Base-by-base conservation (phyloP, 2,113 vertebrate genomes). In the Lepisosteus oculatus region DNA sequence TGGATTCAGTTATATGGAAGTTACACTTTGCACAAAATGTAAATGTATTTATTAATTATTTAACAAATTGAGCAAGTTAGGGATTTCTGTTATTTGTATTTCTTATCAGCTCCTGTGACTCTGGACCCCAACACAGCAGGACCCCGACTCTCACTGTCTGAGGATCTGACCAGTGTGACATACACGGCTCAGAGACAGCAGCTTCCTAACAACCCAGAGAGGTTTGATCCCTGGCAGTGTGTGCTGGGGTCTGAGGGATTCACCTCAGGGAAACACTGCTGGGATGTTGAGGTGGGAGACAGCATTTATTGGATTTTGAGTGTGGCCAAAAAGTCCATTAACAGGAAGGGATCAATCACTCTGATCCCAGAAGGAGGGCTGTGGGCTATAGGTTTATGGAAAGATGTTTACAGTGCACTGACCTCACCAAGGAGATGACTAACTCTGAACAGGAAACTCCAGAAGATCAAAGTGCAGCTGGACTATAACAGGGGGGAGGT, bases 251-350 rank as follows among this genome's bases (percentile, higher is more conserved):
- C 74, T 69, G 66, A 66, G 0, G 67, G 77, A 0, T 76, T 90
- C 3, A 59, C 78, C 12, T 81, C 86, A 63, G 89, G 88, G 62
- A 85, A 72, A 29, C 87, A 89, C 80, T 73, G 72, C 69, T 92
- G 91, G 91, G 80, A 84, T 1, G 87, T 92, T 61, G 86, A 90
- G 72, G 84, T 87, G 44, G 86, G 82, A 72, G 81, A 73, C 51
- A 92, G 86, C 70, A 70, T 80, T n/a, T 89, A 91, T 79, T 92
- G 91, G 90, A 79, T 90, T 47, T 47, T 92, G 76, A 90, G 91
- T 2, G 80, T 91, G 80, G 86, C 81, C 68, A 84, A 84, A n/a
- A 69, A 65, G 55, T 83, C 86, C 8, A 79, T 85, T 13, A 72
- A 76, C 0, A 84, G 88, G 76, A 74, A 85, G 12, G 42, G 14